Conservation (phyloP, 2,888 invertebrate genomes). For the Andrena camellia region DNA sequence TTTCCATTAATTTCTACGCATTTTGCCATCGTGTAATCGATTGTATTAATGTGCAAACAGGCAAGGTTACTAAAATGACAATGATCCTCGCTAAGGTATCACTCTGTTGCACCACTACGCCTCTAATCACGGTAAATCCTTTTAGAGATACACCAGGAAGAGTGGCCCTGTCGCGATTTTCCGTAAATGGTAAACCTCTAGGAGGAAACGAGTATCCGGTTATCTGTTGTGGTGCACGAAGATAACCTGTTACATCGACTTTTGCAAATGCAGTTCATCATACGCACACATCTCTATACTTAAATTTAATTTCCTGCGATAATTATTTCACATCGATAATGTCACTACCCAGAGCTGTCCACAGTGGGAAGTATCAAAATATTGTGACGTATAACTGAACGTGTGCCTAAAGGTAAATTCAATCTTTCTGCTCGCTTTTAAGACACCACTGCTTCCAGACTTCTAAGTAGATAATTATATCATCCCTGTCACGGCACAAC, state of each 20-base stretch:
- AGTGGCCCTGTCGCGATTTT: conserved; percentile 43
- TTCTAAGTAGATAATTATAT: not conserved
- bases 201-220: conserved; percentile 60
- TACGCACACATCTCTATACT: not conserved
- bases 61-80: conserved; percentile 15
- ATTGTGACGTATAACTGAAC: no score
- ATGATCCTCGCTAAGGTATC: conserved; percentile 35
- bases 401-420: no score
- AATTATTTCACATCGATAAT: no score
- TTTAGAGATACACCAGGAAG: conserved; percentile 48
- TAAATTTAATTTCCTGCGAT: no score
- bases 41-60: not conserved
- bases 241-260: conserved; percentile 50
- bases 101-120: conserved; percentile 25
- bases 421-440: no score
- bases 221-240: conserved; percentile 46
- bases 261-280: conserved; percentile 30
- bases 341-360: no score
- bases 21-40: no score
- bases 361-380: no score
- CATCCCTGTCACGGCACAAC: not conserved
- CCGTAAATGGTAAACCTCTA: conserved; percentile 43
- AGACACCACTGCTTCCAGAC: no score
- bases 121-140: conserved; percentile 49
- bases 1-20: no score